Evolutionary conservation across 2,113 vertebrate species (phyloP), one percentile per base, ranked within the genome.

Genomic region (Stercorarius parasiticus): DNA sequence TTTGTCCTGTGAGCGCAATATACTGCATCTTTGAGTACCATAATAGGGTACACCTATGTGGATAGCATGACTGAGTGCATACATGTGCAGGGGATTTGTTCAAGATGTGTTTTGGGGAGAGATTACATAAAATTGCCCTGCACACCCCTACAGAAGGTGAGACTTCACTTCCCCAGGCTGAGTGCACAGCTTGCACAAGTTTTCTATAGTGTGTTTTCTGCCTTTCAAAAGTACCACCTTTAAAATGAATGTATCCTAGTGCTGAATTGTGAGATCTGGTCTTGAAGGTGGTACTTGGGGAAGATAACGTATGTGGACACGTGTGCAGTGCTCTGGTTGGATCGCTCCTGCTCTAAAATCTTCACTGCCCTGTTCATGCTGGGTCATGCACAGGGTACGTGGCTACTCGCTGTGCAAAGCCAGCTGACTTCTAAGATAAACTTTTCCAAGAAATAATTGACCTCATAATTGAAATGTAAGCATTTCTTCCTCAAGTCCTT

Each of bases 271-370:
- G n/a, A 74, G 34, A 23, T 55, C 11, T 1, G 0, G 19, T 19
- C 20, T 45, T 10, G 21, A 42, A 61, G 36, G 34, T 76, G 66
- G 4, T 47, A 27, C 18, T 82, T 3, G 3, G 69, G 47, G 16
- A 71, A 15, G 40, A 8, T 19, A 23, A 65, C 1, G 6, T 16
- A 43, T 1, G 0, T 1, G 8, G 34, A 21, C 26, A 25, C 0
- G 0, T 0, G 0, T 69, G n/a, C 2, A 6, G 18, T 50, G 19
- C 29, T 87, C 13, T 29, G 27, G 6, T 71, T 22, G 34, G 34
- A 42, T 70, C 4, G 0, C 14, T 76, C 52, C 23, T 5, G 15
- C 3, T 66, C 18, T 12, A 11, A 21, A 62, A 20, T 80, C 17
- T n/a, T 67, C 76, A 14, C 29, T 66, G 11, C 61, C 36, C 16